A percentile compares a stretch with the other conserved stretches of the same genome.
Conservation (phyloP, 1,140 invertebrate species). For the Drosophila ohnishii region DNA sequence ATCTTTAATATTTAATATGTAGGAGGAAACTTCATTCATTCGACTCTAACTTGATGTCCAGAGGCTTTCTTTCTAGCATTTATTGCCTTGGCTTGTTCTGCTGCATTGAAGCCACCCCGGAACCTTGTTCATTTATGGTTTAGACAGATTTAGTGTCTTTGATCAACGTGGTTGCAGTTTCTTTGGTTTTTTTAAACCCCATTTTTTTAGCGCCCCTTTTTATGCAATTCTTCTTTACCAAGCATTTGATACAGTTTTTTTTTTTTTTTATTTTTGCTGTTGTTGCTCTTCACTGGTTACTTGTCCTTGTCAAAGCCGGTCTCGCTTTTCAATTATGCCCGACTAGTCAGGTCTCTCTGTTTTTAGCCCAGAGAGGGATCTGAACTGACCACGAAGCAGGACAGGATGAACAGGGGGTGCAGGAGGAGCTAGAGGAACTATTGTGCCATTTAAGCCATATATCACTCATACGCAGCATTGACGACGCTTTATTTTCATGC, state of each 20-base stretch:
- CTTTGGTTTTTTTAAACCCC: neutral
- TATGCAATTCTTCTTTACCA: constrained; percentile 31
- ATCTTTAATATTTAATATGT: neutral
- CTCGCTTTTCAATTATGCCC: constrained; percentile 70
- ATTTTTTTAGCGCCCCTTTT: neutral
- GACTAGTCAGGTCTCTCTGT: constrained; percentile 15
- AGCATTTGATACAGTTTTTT: constrained; percentile 36
- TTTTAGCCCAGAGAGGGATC: constrained; percentile 4
- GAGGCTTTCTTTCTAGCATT: neutral
- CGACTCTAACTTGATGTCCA: constrained; percentile 11
- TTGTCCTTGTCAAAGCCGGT: constrained; percentile 37
- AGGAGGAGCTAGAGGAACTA: constrained; percentile 4
- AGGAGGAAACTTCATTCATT: neutral
- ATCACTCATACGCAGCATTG: constrained; percentile 80
- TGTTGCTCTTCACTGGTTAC: constrained; percentile 3
- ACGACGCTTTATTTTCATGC: constrained; percentile 77
- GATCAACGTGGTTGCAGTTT: constrained; percentile 40
- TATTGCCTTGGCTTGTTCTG: constrained; percentile 1
- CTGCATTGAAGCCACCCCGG: constrained; percentile 16
- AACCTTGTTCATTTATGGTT: constrained; percentile 57
- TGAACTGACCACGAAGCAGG: constrained; percentile 7
- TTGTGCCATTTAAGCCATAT: constrained; percentile 76
- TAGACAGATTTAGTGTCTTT: constrained; percentile 65
- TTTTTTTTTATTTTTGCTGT: neutral
- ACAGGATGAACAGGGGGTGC: constrained; percentile 8